Conservation (phyloP, 2,888 invertebrate species). For the Lypha dubia region DNA sequence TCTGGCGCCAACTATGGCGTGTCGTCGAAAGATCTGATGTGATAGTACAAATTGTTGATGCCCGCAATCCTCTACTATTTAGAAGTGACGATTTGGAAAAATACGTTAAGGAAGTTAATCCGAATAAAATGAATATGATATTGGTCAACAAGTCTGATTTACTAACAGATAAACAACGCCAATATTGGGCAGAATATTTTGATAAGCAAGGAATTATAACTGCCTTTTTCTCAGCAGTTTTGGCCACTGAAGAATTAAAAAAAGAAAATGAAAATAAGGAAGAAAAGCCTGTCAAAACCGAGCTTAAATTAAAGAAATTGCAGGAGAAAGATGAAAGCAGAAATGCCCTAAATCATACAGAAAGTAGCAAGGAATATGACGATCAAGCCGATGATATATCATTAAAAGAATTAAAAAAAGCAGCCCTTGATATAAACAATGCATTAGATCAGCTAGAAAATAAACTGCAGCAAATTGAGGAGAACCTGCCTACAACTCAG, state of each 20-base stretch:
- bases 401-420: conserved; percentile 84
- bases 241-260: conserved; percentile 85
- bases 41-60: conserved; percentile 97
- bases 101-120: conserved; percentile 91
- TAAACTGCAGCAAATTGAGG: conserved; percentile 85
- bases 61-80: conserved; percentile 96
- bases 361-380: conserved; percentile 6
- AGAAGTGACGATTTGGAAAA: conserved; percentile 95
- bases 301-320: conserved; percentile 61
- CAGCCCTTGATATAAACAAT: conserved; percentile 84
- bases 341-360: background rate
- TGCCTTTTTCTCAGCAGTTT: conserved; percentile 95
- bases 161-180: conserved; percentile 90
- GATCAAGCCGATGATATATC: conserved; percentile 71
- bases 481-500: conserved; percentile 81
- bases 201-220: conserved; percentile 87
- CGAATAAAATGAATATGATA: conserved; percentile 90
- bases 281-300: conserved; percentile 55
- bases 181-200: conserved; percentile 94
- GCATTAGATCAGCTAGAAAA: conserved; percentile 85
- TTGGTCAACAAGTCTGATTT: conserved; percentile 98
- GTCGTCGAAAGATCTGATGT: conserved; percentile 98
- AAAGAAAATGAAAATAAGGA: conserved; percentile 72
- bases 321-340: conserved; percentile 36
- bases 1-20: conserved; percentile 99